Evolutionary conservation across 2,113 vertebrate genomes (phyloP), one percentile per base, ranked within the genome.

Genomic region (Jaculus jaculus): DNA sequence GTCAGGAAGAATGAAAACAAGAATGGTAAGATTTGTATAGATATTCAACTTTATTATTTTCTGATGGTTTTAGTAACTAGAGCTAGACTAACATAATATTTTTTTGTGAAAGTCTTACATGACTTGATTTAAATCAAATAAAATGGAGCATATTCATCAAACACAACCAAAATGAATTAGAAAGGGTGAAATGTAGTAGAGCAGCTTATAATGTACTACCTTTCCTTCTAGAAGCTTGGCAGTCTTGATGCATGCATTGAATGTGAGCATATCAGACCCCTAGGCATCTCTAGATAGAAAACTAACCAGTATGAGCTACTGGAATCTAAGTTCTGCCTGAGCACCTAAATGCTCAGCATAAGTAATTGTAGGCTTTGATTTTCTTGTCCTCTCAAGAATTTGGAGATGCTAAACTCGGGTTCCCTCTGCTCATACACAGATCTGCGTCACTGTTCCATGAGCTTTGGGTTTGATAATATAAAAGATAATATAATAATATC

Each of bases 41-140:
- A 65, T 28, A 75, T 92, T 61, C 42, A 54, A 60, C 3, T 84
- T 92, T 71, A 81, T 87, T 63, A 47, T 80, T 63, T 88, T 90
- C 37, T 82, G 23, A 60, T 73, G 15, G 18, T 34, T 37, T 15
- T 21, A 82, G 13, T 66, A 68, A 84, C 32, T 85, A 18, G 0
- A 85, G 75, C 3, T 82, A 72, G 28, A 86, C 0, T 51, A 84
- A 28, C 4, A 66, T 37, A 79, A 84, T 11, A 54, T 84, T 83
- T 74, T 51, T 65, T 12, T 58, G 3, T 37, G 39, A 1, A 90
- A 72, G 11, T 34, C 18, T 73, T 71, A 54, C 4, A 32, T 78
- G 3, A 90, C 18, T 58, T 94, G 30, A 81, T 68, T 84, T 82
- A 84, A 77, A 84, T 13, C 5, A 84, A 15, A 54, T 78, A 77